phyloP scores from a whole-genome alignment of 2,113 vertebrate species.

The Neogale vison region DNA sequence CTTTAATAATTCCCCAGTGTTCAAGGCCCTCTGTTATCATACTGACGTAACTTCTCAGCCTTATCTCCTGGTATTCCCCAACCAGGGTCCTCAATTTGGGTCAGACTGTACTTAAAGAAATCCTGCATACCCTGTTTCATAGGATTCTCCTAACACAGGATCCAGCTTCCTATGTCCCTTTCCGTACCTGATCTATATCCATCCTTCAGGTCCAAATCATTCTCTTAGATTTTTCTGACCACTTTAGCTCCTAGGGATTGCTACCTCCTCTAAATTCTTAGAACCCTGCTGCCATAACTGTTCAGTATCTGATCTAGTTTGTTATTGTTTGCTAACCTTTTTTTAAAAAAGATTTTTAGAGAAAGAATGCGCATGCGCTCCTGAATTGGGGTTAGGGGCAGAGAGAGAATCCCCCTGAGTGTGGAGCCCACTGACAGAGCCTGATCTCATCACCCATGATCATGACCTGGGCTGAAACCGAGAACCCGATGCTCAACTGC shows the following conservation, averaged over 20 bases:
- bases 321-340: not conserved
- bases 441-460: not conserved
- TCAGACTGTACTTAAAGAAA: not conserved
- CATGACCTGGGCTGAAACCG: not conserved
- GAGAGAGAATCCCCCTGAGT: not conserved
- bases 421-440: not conserved
- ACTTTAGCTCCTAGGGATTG: not conserved
- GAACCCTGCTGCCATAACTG: not conserved
- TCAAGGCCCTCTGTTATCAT: constrained; percentile 8
- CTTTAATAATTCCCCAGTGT: not conserved
- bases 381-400: not conserved
- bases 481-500: not conserved
- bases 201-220: constrained; percentile 2
- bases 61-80: not conserved
- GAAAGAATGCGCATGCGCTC: not conserved
- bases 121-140: not conserved
- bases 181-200: not conserved
- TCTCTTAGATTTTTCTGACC: not conserved
- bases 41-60: not conserved
- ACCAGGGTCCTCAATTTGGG: not conserved
- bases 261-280: not conserved
- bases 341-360: not conserved
- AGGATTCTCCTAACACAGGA: not conserved
- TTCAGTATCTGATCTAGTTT: constrained; percentile 8
- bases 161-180: not conserved